Evolutionary conservation across 2,113 vertebrate species (phyloP), one percentile per base, ranked within the genome.

Genomic region (Melanostigma gelatinosum): DNA sequence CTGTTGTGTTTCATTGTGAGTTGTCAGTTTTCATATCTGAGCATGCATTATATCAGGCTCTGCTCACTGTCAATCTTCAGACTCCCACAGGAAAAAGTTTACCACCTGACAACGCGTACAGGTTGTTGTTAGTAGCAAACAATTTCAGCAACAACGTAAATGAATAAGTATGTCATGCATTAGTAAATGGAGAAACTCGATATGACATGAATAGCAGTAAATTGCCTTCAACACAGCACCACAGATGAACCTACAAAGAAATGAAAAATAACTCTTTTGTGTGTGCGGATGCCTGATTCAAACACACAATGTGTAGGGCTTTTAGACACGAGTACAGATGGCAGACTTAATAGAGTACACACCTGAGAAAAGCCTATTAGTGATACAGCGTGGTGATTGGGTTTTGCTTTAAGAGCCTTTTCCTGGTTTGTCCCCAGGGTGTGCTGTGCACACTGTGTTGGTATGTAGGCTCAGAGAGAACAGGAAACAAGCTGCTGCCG

Each of bases 351-450:
- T 75, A 69, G 77, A 83, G 74, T 71, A 75, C 79, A 70, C 84
- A 89, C 87, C 87, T 93, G 86, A 89, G 89, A 87, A 71, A 88
- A 79, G 77, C 57, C 55, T 73, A 83, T 93, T 93, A 93, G 87
- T 85, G 89, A 84, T 77, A 55, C 75, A 61, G 74, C 44, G 40
- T 60, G 63, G 69, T 89, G 91, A 90, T 88, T 90, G 88, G 78
- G 72, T 81, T 92, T 90, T 87, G 88, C 91, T 92, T 92, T 86
- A 91, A 88, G 74, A 88, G 80, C 29, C 67, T 24, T 83, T 80
- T 75, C 83, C 83, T 85, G 81, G 75, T 77, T 74, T 64, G 67
- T 92, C 89, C 87, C 91, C 54, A 16, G 85, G 83, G 90, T 79
- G 77, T 63, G 54, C 76, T 85, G 77, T 84, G n/a, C 75, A 77